Percentiles rank a stretch among this genome's conserved stretches.
phyloP scores from a whole-genome alignment of 2,888 invertebrate species.

The Apoderus coryli region DNA sequence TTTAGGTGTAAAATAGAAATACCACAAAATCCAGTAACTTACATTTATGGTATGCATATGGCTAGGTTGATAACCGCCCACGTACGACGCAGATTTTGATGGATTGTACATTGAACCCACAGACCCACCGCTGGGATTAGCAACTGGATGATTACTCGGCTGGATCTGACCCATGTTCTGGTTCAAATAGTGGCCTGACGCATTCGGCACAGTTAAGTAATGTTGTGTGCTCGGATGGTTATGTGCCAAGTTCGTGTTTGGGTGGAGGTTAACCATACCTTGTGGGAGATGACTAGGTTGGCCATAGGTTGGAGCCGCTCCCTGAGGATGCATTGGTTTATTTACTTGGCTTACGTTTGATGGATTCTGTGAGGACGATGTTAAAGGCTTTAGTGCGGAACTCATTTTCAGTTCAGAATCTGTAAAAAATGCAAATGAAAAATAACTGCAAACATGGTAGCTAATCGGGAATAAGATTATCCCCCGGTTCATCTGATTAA shows the following conservation, averaged over 20 bases:
- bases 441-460: no score
- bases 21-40: no score
- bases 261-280: conserved; percentile 22
- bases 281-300: conserved; percentile 27
- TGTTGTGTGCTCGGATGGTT: conserved; percentile 21
- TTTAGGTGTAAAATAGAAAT: no score
- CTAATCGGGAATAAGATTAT: no score
- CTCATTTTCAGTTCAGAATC: conserved; percentile 38
- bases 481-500: no score
- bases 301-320: conserved; percentile 24
- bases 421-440: no score
- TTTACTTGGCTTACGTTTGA: conserved; percentile 22
- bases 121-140: conserved; percentile 21
- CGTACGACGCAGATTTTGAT: conserved; percentile 24
- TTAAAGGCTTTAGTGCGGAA: conserved; percentile 45
- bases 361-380: conserved; percentile 34
- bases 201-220: conserved; percentile 24
- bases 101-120: conserved; percentile 20
- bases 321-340: conserved; percentile 29
- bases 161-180: conserved; percentile 22
- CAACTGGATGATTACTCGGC: conserved; percentile 27
- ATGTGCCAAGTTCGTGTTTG: conserved; percentile 21
- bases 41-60: conserved; percentile 25
- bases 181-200: conserved; percentile 22
- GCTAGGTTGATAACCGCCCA: conserved; percentile 24